Percentiles rank a stretch among this genome's conserved stretches.
Evolutionary conservation across 2,888 invertebrate species (phyloP).

Genomic region (Epirrita christyi): DNA sequence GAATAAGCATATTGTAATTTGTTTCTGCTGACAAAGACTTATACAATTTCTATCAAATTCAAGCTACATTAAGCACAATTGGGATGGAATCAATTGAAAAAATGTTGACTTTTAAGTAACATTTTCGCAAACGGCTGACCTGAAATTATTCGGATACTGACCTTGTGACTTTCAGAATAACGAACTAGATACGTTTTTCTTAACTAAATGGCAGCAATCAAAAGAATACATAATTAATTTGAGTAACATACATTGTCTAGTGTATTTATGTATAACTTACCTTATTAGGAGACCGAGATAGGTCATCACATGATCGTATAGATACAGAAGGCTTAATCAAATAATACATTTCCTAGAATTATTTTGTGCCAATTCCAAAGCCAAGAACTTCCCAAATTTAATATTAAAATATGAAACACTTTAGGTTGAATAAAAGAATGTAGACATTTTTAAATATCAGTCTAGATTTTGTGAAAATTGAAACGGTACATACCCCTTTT

Average conservation of each 20-base stretch:
- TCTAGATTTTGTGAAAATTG: no score
- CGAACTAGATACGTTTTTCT: not conserved
- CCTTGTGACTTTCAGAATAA: slow-evolving; percentile 23
- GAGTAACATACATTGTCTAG: no score
- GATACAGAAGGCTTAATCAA: no score
- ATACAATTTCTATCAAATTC: slow-evolving; percentile 16
- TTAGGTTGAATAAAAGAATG: no score
- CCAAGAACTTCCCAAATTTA: no score
- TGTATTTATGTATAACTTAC: no score
- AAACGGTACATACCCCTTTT: no score
- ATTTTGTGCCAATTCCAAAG: no score
- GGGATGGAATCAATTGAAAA: slow-evolving; percentile 19
- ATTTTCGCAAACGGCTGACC: slow-evolving; percentile 12
- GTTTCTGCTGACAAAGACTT: slow-evolving; percentile 17
- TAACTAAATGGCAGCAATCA: not conserved
- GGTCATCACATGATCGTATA: not conserved
- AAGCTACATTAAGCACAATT: slow-evolving; percentile 26
- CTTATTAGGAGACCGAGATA: no score
- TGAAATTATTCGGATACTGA: slow-evolving; percentile 19
- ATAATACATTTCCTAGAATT: no score
- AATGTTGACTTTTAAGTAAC: slow-evolving; percentile 3
- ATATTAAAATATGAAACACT: no score
- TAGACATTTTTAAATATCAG: no score
- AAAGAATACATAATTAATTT: not conserved
- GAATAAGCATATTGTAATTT: slow-evolving; percentile 10